A percentile compares a stretch with the other conserved stretches of the same genome.
These are phyloP conservation scores for Graptemys geographica DNA, from an alignment of 2,797 vertebrate genomes.

Conservation along the genomic window DNA sequence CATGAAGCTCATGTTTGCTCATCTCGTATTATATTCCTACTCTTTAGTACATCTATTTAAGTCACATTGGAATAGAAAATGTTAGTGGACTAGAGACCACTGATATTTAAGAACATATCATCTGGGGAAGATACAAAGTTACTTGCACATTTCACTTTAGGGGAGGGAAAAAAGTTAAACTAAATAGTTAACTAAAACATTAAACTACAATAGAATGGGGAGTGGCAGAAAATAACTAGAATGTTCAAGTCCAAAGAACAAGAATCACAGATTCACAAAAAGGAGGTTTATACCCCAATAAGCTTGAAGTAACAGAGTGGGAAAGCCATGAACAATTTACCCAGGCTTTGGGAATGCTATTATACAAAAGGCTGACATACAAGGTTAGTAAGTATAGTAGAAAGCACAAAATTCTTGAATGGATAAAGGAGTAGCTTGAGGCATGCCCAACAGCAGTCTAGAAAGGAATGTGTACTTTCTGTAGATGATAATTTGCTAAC, in stretches of 20 bases:
- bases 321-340: conserved; percentile 48
- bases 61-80: not conserved
- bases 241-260: not conserved
- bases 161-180: not conserved
- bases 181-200: not conserved
- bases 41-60: conserved; percentile 23
- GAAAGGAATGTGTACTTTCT: conserved; percentile 48
- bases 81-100: not conserved
- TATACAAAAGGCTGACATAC: conserved; percentile 46
- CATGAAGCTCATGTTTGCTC: not conserved
- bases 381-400: conserved; percentile 29
- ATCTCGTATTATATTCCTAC: conserved; percentile 26
- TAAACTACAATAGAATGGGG: not conserved
- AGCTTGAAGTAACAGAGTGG: conserved; percentile 12
- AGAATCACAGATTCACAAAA: not conserved
- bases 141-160: not conserved
- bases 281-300: not conserved
- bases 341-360: not conserved
- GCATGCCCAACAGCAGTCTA: conserved; percentile 64
- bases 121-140: not conserved
- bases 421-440: conserved; percentile 44
- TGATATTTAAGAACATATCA: conserved; percentile 3
- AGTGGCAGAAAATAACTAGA: not conserved
- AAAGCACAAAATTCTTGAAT: conserved; percentile 43
- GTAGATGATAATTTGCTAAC: conserved; percentile 56